phyloP scores from a whole-genome alignment of 2,797 vertebrate genomes.

The Melanotaenia nigrans region DNA sequence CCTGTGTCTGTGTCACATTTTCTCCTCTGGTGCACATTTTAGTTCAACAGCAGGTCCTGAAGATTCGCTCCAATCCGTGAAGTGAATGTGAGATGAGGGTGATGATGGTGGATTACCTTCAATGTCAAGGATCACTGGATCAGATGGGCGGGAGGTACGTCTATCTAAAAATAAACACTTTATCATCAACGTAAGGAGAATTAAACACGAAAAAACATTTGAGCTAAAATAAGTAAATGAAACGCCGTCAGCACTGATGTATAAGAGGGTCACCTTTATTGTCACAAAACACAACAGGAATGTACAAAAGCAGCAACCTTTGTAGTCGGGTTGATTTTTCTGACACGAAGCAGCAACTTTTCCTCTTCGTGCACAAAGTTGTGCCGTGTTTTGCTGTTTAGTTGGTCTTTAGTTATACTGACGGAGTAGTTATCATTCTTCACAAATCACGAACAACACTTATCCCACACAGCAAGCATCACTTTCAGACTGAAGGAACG shows the following conservation, averaged over 20 bases:
- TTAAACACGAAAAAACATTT: too few relatives aligned
- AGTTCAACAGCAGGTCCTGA: too few relatives aligned
- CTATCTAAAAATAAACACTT: not conserved
- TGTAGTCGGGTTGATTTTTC: conserved; percentile 78
- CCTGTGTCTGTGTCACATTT: too few relatives aligned
- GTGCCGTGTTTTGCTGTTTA: conserved; percentile 83
- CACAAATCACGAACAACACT: conserved; percentile 81
- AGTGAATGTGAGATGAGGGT: too few relatives aligned
- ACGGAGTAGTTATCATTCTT: conserved; percentile 72
- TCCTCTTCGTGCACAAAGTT: conserved; percentile 80
- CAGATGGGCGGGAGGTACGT: too few relatives aligned
- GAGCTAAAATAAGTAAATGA: conserved; percentile 15
- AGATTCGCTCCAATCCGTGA: too few relatives aligned
- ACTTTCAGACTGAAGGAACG: conserved; percentile 69
- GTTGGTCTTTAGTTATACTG: conserved; percentile 46
- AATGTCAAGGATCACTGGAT: too few relatives aligned
- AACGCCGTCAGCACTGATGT: conserved; percentile 20
- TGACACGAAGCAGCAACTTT: conserved; percentile 82
- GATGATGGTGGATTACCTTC: too few relatives aligned
- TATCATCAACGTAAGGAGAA: not conserved
- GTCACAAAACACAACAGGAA: conserved; percentile 86
- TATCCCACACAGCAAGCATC: conserved; percentile 77
- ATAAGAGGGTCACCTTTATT: conserved; percentile 86
- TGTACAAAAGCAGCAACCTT: conserved; percentile 88
- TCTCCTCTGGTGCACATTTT: too few relatives aligned